Percentiles rank a stretch among this genome's conserved stretches.
Evolutionary conservation across 2,113 vertebrate genomes (phyloP).

Genomic region (Erpornis zantholeuca): DNA sequence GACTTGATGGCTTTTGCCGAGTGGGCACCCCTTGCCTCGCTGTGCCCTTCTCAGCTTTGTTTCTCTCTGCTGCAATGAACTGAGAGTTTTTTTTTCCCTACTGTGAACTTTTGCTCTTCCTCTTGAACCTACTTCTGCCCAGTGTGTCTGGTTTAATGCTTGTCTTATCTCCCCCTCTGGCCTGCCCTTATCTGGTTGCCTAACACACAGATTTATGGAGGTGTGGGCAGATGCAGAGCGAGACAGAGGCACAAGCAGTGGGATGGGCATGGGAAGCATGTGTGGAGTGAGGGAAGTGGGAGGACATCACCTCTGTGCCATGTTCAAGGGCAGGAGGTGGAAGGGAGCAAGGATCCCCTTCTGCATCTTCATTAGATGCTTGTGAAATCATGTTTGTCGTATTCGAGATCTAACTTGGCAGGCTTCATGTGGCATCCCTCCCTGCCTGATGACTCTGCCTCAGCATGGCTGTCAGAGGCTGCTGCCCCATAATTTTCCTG

Average conservation of each 20-base stretch:
- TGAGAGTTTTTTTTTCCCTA: fast-evolving
- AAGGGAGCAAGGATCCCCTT: background rate
- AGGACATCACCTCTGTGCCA: background rate
- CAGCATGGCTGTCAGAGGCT: background rate
- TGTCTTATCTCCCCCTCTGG: background rate
- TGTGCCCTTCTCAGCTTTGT: background rate
- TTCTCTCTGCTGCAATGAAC: background rate
- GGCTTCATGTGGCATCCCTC: background rate
- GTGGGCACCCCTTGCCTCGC: background rate
- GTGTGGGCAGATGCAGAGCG: background rate
- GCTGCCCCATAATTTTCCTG: fast-evolving
- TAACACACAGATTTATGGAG: background rate
- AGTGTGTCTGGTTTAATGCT: background rate
- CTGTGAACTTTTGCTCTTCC: background rate
- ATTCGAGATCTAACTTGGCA: background rate
- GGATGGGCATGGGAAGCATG: fast-evolving
- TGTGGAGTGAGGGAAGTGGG: background rate
- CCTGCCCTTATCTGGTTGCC: background rate
- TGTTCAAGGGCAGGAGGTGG: background rate
- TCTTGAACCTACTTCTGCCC: background rate
- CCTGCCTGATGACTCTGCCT: background rate
- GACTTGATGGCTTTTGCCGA: background rate
- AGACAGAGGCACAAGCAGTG: background rate
- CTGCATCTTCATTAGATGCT: background rate
- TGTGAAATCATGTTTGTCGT: background rate